Conservation (phyloP, 2,113 vertebrate species). For the Rhea pennata region DNA sequence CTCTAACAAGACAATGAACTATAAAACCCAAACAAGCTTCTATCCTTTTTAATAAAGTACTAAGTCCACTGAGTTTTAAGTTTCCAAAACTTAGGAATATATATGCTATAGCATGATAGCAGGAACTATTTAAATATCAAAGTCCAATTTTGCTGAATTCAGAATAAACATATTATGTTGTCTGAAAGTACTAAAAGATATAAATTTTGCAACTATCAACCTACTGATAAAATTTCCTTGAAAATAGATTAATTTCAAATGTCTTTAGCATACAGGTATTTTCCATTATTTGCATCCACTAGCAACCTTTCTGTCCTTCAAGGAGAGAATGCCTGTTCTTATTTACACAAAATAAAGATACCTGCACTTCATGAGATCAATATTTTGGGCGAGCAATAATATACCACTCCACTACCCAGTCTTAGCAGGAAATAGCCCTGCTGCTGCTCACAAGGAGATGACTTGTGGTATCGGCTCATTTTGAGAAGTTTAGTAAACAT, state of each 20-base stretch:
- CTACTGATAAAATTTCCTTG: not conserved
- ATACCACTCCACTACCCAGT: constrained; percentile 66
- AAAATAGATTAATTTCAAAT: not conserved
- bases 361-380: constrained; percentile 34
- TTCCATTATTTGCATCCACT: constrained; percentile 37
- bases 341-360: constrained; percentile 83
- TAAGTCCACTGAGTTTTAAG: not conserved
- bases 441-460: constrained; percentile 53
- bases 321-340: constrained; percentile 35
- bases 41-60: not conserved
- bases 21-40: not conserved
- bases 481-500: constrained; percentile 79
- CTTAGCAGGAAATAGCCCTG: constrained; percentile 67
- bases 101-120: not conserved
- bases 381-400: constrained; percentile 72
- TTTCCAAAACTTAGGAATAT: not conserved
- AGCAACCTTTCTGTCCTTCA: constrained; percentile 72
- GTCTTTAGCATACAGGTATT: not conserved
- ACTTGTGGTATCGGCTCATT: constrained; percentile 46
- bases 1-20: not conserved
- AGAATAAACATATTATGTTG: not conserved
- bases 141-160: not conserved
- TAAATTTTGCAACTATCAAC: not conserved
- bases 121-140: not conserved
- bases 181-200: not conserved